Evolutionary conservation across 2,888 invertebrate species (phyloP), one percentile per base, ranked within the genome.

Genomic region (Thelaira solivaga): DNA sequence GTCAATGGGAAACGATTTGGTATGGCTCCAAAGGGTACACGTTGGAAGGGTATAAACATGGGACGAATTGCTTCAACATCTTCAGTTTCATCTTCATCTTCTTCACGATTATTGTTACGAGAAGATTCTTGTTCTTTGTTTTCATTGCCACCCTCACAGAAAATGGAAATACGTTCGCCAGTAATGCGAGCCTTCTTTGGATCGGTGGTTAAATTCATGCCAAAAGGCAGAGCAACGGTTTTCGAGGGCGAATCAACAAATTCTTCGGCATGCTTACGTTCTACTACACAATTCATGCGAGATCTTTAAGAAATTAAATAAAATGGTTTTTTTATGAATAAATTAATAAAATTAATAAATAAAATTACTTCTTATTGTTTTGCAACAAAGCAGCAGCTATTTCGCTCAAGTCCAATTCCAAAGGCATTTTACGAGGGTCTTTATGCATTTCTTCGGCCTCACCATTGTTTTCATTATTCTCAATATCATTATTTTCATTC

Each of bases 201-300:
- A 86, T 94, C 94, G 29, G 94, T 94, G 77, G 92, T 92, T 80
- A 93, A 87, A 84, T 93, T 93, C 57, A 93, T 89, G 80, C 93
- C 93, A 84, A 93, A 93, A 18, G 93, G 92, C 76, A 93, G 88
- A 59, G 91, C 89, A 45, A 93, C 89, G 4, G 91, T 92, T 86
- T 92, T 92, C 0, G 93, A 90, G 84, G 93, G 93, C 80, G 94
- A 93, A 81, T 95, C 95, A 84, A 95, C 93, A 26, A 96, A 92
- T 87, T 96, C 95, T 85, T 96, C 96, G 61, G 94, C 92, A 81
- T 93, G 93, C 82, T 95, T 94, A 86, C 95, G 94, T 88, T 96
- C 96, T 43, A 96, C 95, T 20, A 96, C 92, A 89, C 96, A 97
- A 89, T 96, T 96, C 93, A 96, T 96, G 88, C 94, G 93, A 74